Evolutionary conservation across 1,140 invertebrate species (phyloP).

Genomic region (Trichomalopsis sarcophagae): DNA sequence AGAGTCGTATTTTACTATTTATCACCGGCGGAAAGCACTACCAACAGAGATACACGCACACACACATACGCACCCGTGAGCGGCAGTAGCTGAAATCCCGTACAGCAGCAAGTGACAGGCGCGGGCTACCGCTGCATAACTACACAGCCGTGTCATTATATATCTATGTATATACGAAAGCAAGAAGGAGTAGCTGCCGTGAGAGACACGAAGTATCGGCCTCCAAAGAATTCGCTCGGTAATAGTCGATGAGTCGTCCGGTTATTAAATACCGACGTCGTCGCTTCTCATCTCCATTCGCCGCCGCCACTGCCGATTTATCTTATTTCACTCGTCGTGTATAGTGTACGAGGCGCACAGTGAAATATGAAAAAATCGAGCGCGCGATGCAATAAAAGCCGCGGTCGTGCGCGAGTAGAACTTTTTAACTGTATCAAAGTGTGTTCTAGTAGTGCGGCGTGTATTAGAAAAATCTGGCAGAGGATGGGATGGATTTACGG

Average conservation of each 20-base stretch:
- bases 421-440: not conserved
- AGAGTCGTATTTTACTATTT: constrained; percentile 42
- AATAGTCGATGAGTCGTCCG: constrained; percentile 67
- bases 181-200: constrained; percentile 4
- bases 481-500: constrained; percentile 19
- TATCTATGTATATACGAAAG: constrained; percentile 53
- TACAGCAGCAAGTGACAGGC: constrained; percentile 47
- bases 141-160: constrained; percentile 41
- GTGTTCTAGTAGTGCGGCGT: not conserved
- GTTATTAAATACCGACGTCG: constrained; percentile 65
- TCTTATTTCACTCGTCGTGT: constrained; percentile 19
- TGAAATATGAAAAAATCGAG: not conserved
- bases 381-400: not conserved
- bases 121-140: constrained; percentile 46
- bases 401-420: not conserved
- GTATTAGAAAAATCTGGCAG: not conserved
- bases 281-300: constrained; percentile 48
- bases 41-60: not conserved
- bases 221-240: constrained; percentile 68
- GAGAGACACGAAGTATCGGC: constrained; percentile 31
- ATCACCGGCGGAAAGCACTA: constrained; percentile 7
- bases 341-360: not conserved
- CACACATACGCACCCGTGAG: not conserved
- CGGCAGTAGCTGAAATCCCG: not conserved
- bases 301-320: constrained; percentile 34